A percentile compares a stretch with the other conserved stretches of the same genome.
Evolutionary conservation across 2,888 invertebrate genomes (phyloP).

Genomic region (Eristalis arbustorum): DNA sequence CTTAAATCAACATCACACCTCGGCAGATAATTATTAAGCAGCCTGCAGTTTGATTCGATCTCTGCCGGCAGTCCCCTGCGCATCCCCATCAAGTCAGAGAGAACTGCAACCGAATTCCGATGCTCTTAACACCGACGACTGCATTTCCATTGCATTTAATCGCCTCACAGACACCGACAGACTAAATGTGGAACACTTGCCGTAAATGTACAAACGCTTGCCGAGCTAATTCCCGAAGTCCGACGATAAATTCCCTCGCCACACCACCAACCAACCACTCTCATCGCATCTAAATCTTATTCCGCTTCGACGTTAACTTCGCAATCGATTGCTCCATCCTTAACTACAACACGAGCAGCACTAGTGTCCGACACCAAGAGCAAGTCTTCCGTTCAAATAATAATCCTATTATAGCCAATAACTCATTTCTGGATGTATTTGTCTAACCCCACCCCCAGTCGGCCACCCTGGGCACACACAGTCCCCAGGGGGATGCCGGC

Average conservation of each 20-base stretch:
- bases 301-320: not conserved
- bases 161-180: not conserved
- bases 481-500: not conserved
- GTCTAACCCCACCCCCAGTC: not conserved
- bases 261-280: not conserved
- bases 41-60: no score
- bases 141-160: no score
- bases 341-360: not conserved
- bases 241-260: not conserved
- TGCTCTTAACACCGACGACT: no score
- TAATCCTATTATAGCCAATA: conserved; percentile 38
- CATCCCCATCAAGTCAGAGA: no score
- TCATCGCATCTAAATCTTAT: not conserved
- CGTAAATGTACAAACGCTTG: not conserved
- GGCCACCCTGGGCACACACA: not conserved
- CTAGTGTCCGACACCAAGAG: not conserved
- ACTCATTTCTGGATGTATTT: conserved; percentile 18
- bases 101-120: no score
- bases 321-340: not conserved
- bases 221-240: not conserved
- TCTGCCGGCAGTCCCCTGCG: no score
- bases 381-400: conserved; percentile 5
- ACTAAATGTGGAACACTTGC: not conserved
- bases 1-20: no score
- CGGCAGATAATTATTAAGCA: no score